phyloP scores from a whole-genome alignment of 2,888 invertebrate species.

The Drosophila vallismaia region DNA sequence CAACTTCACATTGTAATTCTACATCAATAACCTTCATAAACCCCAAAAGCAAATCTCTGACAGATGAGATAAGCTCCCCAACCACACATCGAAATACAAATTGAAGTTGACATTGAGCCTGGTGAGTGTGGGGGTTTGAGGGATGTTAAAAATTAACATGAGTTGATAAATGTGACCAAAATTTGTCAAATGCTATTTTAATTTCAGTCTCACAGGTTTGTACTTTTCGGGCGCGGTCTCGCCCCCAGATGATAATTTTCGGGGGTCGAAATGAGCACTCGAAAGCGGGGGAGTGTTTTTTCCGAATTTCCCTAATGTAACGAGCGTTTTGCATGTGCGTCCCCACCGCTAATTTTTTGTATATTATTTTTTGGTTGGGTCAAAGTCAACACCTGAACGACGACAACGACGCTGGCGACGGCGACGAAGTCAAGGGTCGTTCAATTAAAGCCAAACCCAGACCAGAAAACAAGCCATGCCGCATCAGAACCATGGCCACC shows the following conservation, averaged over 20 bases:
- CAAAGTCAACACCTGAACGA: constrained; percentile 71
- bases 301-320: constrained; percentile 64
- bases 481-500: constrained; percentile 16
- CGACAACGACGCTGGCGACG: constrained; percentile 21
- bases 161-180: constrained; percentile 70
- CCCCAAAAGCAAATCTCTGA: background rate
- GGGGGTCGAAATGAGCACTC: constrained; percentile 8
- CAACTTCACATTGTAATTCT: background rate
- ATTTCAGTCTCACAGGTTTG: constrained; percentile 53
- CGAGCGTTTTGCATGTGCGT: constrained; percentile 72
- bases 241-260: constrained; percentile 29
- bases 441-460: constrained; percentile 69
- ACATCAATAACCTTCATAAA: constrained; percentile 2
- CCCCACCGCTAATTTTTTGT: constrained; percentile 25
- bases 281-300: constrained; percentile 6
- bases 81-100: constrained; percentile 15
- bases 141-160: constrained; percentile 60
- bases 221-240: constrained; percentile 48
- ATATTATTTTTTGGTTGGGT: constrained; percentile 40
- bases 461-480: constrained; percentile 36
- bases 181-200: constrained; percentile 73
- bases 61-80: background rate
- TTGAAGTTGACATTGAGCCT: background rate
- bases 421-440: constrained; percentile 48
- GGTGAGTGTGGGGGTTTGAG: background rate